A percentile compares a stretch with the other conserved stretches of the same genome.
Evolutionary conservation across 2,797 vertebrate species (phyloP).

Genomic region (Sebastes matsubarae): DNA sequence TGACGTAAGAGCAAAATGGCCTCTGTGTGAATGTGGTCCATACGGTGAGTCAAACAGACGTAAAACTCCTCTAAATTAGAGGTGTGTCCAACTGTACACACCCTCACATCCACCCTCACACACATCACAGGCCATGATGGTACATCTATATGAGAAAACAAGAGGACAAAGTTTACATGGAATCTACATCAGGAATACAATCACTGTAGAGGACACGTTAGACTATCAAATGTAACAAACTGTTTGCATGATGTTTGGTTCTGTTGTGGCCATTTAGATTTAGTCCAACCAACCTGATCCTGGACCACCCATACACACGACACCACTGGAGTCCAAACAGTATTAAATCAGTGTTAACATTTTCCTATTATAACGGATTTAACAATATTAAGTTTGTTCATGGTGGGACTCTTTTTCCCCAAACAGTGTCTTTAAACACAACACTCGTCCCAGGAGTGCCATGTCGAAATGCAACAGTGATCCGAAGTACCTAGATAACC

Average conservation of each 20-base stretch:
- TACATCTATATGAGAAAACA: slow-evolving; percentile 25
- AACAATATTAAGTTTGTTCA: slow-evolving; percentile 13
- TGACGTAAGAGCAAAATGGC: too few species aligned
- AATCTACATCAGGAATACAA: slow-evolving; percentile 47
- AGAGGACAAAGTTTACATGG: slow-evolving; percentile 20
- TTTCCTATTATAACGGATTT: slow-evolving; percentile 25
- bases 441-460: not conserved
- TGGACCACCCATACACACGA: not conserved
- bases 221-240: slow-evolving; percentile 27
- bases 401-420: not conserved
- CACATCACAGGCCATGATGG: slow-evolving; percentile 25
- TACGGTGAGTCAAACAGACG: slow-evolving; percentile 24
- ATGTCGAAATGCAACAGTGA: slow-evolving; percentile 23
- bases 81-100: not conserved
- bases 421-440: slow-evolving; percentile 15
- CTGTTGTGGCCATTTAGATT: not conserved
- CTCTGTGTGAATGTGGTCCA: too few species aligned
- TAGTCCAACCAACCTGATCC: not conserved
- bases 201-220: slow-evolving; percentile 23
- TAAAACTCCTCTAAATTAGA: slow-evolving; percentile 9
- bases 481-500: slow-evolving; percentile 16
- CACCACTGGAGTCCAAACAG: slow-evolving; percentile 4
- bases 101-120: not conserved
- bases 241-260: slow-evolving; percentile 32
- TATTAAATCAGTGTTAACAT: slow-evolving; percentile 36